These are phyloP conservation scores for Pammene aurita DNA, from an alignment of 2,888 invertebrate species.

Conservation along the genomic window DNA sequence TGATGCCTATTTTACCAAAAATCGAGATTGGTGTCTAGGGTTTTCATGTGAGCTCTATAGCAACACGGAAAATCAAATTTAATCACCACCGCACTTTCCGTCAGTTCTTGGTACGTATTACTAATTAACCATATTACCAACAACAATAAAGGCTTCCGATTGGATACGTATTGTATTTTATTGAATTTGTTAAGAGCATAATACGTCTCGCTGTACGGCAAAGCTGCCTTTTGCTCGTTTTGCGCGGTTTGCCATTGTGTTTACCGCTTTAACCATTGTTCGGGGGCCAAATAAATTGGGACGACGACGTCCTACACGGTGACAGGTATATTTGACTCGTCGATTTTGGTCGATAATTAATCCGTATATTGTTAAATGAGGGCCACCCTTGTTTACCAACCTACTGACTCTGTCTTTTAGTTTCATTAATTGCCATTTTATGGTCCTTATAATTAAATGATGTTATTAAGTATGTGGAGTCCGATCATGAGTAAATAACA, in stretches of 20 bases:
- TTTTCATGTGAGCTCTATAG: neutral
- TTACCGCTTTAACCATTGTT: constrained; percentile 82
- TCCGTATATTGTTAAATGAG: constrained; percentile 79
- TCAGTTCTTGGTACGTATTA: neutral
- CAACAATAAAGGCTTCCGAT: constrained; percentile 5
- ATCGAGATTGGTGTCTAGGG: no score
- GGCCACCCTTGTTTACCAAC: constrained; percentile 76
- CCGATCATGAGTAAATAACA: constrained; percentile 43
- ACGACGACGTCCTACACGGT: constrained; percentile 74
- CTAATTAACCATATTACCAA: constrained; percentile 30
- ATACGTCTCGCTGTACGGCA: constrained; percentile 47
- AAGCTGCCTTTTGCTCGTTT: constrained; percentile 70
- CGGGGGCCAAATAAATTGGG: constrained; percentile 78
- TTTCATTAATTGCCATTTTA: constrained; percentile 20
- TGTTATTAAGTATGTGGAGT: constrained; percentile 23
- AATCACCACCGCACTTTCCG: neutral
- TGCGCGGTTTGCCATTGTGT: constrained; percentile 77
- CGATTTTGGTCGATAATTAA: constrained; percentile 82
- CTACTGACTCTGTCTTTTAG: constrained; percentile 33
- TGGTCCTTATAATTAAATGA: constrained; percentile 10
- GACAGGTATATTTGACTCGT: constrained; percentile 83
- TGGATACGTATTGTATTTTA: constrained; percentile 40
- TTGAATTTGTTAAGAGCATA: constrained; percentile 45
- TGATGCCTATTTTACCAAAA: no score
- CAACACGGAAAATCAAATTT: neutral